A percentile compares a stretch with the other conserved stretches of the same genome.
Conservation (phyloP, 2,113 vertebrate genomes). For the Numenius arquata region DNA sequence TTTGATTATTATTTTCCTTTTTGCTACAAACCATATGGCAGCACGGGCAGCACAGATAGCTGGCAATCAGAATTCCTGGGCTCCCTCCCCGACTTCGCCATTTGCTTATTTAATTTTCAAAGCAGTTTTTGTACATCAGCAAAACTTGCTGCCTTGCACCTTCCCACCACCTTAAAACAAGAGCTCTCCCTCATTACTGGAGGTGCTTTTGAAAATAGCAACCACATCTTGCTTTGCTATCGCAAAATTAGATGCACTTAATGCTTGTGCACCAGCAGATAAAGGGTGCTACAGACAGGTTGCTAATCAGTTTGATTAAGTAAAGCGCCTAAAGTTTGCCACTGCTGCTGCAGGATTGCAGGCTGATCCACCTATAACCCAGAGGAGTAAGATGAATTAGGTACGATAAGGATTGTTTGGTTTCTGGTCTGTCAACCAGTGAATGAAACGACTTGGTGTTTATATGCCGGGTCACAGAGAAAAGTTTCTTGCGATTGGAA, state of each 20-base stretch:
- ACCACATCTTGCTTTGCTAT: background rate
- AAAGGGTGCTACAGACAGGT: slow-evolving; percentile 20
- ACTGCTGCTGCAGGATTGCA: background rate
- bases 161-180: background rate
- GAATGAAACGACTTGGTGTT: slow-evolving; percentile 40
- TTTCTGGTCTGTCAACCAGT: slow-evolving; percentile 44
- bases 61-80: slow-evolving; percentile 58
- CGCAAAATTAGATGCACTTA: background rate
- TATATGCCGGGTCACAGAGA: slow-evolving; percentile 48
- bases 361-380: slow-evolving; percentile 35
- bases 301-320: slow-evolving; percentile 53
- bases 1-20: slow-evolving; percentile 39
- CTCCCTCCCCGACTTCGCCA: background rate
- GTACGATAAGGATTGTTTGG: slow-evolving; percentile 52
- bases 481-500: slow-evolving; percentile 34
- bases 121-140: background rate
- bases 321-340: slow-evolving; percentile 36
- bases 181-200: background rate
- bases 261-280: slow-evolving; percentile 37
- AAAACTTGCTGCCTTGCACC: background rate
- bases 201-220: background rate
- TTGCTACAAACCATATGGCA: slow-evolving; percentile 50
- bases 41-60: background rate
- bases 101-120: background rate
- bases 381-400: slow-evolving; percentile 26